Evolutionary conservation across 2,797 vertebrate genomes (phyloP).

Genomic region (Acrossocheilus fasciatus): DNA sequence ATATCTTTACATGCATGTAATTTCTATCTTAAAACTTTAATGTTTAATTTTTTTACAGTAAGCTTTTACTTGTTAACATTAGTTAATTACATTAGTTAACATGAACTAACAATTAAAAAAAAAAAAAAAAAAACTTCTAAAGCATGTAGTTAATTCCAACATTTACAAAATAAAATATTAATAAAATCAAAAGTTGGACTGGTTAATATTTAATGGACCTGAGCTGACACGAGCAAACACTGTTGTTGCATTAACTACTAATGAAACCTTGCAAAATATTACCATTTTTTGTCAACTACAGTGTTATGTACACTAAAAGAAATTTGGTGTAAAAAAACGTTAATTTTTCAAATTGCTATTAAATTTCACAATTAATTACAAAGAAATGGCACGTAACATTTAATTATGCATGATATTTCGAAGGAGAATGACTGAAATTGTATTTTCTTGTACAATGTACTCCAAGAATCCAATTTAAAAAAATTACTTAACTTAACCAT

Average conservation of each 20-base stretch:
- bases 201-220: background rate
- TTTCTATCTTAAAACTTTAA: background rate
- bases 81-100: background rate
- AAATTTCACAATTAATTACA: background rate
- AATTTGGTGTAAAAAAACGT: background rate
- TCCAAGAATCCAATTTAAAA: background rate
- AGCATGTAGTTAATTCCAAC: background rate
- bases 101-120: background rate
- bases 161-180: background rate
- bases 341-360: background rate
- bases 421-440: background rate
- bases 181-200: background rate
- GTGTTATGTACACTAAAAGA: background rate
- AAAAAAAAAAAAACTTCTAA: background rate
- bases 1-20: background rate
- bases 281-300: background rate
- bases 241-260: background rate
- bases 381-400: background rate
- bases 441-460: background rate
- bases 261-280: background rate
- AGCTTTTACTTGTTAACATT: background rate
- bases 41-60: background rate
- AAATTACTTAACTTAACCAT: background rate
- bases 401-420: background rate
- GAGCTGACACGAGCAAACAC: background rate